Conservation (phyloP, 1,140 invertebrate species). For the Drosophila varians region DNA sequence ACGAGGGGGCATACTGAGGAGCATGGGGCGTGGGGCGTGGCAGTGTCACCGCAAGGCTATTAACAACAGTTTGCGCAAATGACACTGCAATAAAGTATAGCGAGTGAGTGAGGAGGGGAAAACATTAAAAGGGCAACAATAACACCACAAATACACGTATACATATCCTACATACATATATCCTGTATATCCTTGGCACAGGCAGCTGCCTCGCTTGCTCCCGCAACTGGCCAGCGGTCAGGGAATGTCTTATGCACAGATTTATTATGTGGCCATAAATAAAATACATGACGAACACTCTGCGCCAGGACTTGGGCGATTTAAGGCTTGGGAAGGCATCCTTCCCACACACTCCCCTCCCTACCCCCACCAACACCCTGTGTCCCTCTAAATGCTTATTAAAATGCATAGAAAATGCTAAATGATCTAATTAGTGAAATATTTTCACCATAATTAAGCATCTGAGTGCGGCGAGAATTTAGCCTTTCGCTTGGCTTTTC, state of each 20-base stretch:
- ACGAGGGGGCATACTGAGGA: background rate
- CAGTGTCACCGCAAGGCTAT: slow-evolving; percentile 64
- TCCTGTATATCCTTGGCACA: slow-evolving; percentile 2
- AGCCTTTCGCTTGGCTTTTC: background rate
- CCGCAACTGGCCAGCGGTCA: slow-evolving; percentile 25
- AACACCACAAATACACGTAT: slow-evolving; percentile 13
- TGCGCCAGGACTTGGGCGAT: slow-evolving; percentile 28
- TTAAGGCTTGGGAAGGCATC: no score
- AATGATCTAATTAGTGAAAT: slow-evolving; percentile 71
- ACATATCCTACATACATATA: background rate
- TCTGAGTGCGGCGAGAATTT: slow-evolving; percentile 2
- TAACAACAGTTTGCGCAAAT: slow-evolving; percentile 80
- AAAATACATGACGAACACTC: slow-evolving; percentile 72
- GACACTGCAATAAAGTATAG: slow-evolving; percentile 73
- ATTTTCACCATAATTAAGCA: slow-evolving; percentile 51
- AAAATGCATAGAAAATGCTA: slow-evolving; percentile 67
- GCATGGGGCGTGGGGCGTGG: no score
- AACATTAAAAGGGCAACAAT: slow-evolving; percentile 61
- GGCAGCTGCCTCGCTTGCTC: background rate
- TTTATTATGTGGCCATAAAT: slow-evolving; percentile 82
- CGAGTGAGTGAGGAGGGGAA: slow-evolving; percentile 30
- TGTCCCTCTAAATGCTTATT: slow-evolving; percentile 33
- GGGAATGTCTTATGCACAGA: slow-evolving; percentile 76
- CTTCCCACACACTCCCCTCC: no score
- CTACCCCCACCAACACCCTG: background rate